A percentile compares a stretch with the other conserved stretches of the same genome.
phyloP scores from a whole-genome alignment of 2,888 invertebrate genomes.

The Dorcus parallelipipedus region DNA sequence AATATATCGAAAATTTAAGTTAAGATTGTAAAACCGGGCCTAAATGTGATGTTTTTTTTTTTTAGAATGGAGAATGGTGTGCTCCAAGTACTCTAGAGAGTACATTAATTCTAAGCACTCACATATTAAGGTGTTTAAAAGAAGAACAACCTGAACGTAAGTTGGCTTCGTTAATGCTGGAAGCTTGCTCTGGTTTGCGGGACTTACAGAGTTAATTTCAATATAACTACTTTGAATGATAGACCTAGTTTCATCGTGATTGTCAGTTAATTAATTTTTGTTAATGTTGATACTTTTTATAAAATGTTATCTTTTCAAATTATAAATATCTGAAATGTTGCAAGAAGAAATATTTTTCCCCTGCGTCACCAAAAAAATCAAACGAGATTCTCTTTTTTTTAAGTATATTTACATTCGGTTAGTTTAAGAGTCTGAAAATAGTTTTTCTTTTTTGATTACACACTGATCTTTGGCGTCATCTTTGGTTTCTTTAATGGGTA shows the following conservation, averaged over 20 bases:
- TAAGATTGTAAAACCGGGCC: not conserved
- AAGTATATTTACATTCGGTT: not conserved
- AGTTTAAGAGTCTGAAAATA: not conserved
- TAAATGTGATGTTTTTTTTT: conserved; percentile 12
- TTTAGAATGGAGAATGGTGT: conserved; percentile 45
- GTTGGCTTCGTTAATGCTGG: conserved; percentile 51
- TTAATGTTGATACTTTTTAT: not conserved
- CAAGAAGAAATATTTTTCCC: too few species aligned
- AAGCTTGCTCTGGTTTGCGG: conserved; percentile 48
- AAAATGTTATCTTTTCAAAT: not conserved
- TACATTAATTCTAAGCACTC: conserved; percentile 46
- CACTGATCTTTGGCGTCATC: conserved; percentile 17
- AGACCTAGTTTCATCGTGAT: too few species aligned
- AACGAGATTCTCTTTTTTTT: too few species aligned
- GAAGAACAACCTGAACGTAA: conserved; percentile 46
- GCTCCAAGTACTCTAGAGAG: conserved; percentile 38
- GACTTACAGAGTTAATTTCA: conserved; percentile 28
- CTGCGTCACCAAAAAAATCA: too few species aligned
- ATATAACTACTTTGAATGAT: too few species aligned
- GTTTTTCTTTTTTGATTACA: conserved; percentile 1
- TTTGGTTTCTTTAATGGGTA: conserved; percentile 50
- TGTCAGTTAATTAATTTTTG: too few species aligned
- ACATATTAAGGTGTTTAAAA: conserved; percentile 46
- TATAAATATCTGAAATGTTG: too few species aligned
- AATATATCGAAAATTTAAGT: too few species aligned